Base-by-base conservation (phyloP, 2,888 invertebrate genomes). In the Drosophila subsilvestris region DNA sequence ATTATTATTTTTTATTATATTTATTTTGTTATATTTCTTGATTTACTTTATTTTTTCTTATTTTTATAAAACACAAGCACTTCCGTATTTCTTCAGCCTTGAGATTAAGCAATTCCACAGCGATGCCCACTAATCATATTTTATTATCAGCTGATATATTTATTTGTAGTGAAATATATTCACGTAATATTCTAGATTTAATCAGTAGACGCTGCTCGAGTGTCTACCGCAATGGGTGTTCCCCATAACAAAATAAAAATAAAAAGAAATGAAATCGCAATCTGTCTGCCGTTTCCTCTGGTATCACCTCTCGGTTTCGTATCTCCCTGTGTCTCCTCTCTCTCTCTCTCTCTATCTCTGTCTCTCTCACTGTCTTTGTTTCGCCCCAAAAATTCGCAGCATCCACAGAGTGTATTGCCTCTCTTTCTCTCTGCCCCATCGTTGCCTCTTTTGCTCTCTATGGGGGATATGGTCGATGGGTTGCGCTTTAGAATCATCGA, bases 401-500 rank as follows among this genome's bases (percentile, higher is more conserved):
- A 58, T 27, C 63, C 63, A 72, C 72, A 58, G 45, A 58, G 43
- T 51, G 54, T 25, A 22, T 14, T 43, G 56, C 56, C 18, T 49
- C 65, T 55, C 51, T n/a, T 27, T 37, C n/a, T n/a, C 18, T 20
- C 42, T 29, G 20, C 25, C 44, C 32, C 37, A 14, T 18, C 45
- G 20, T 62, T 47, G 18, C 44, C 12, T 18, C 47, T 10, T 17
- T n/a, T 47, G 20, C 18, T 18, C 47, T 44, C 44, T 50, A 48
- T 49, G 43, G 48, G 61, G 37, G 63, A 51, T 63, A 69, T 60
- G 84, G 84, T 75, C 72, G 65, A 75, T 78, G 80, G 14, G 76
- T 59, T 84, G 84, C 76, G 83, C 84, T 84, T 86, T 81, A 84
- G 85, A 81, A 84, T 79, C 79, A 86, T 84, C 83, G 86, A 85